Conservation (phyloP, 2,113 vertebrate genomes). For the Herpetotheres cachinnans region DNA sequence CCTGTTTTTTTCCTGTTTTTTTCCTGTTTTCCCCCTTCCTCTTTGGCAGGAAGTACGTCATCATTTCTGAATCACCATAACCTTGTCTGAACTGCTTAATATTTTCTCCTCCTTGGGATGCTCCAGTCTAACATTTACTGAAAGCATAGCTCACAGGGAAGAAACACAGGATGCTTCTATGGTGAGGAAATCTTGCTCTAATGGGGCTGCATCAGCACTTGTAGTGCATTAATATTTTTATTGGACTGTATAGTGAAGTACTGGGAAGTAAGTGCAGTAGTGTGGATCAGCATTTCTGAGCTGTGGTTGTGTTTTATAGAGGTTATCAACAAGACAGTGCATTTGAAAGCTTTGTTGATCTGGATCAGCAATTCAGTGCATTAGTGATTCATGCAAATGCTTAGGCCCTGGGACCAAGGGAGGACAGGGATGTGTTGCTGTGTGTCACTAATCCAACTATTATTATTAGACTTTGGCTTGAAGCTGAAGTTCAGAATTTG, state of each 20-base stretch:
- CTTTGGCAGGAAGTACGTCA: neutral
- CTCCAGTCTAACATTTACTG: neutral
- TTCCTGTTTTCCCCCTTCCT: neutral
- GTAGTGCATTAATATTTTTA: conserved; percentile 52
- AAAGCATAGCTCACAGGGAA: neutral
- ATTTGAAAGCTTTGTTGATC: conserved; percentile 48
- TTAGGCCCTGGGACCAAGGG: neutral
- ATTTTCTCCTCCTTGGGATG: neutral
- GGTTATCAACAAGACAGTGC: conserved; percentile 22
- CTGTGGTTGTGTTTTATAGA: conserved; percentile 28
- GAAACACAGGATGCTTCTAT: neutral
- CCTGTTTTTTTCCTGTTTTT: neutral
- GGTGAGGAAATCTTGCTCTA: conserved; percentile 6
- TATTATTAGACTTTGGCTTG: conserved; percentile 7
- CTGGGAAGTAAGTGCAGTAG: conserved; percentile 23
- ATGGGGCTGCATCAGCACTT: conserved; percentile 48
- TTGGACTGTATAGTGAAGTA: conserved; percentile 18
- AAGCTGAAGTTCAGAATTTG: neutral
- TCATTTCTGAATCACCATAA: neutral
- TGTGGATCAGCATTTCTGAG: conserved; percentile 41
- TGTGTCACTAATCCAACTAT: neutral
- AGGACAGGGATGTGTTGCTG: neutral
- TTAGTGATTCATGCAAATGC: conserved; percentile 36
- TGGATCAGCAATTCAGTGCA: conserved; percentile 33
- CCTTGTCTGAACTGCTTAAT: neutral